These are phyloP conservation scores for Vesta saturnalis DNA, from an alignment of 2,888 invertebrate species.

Conservation along the genomic window DNA sequence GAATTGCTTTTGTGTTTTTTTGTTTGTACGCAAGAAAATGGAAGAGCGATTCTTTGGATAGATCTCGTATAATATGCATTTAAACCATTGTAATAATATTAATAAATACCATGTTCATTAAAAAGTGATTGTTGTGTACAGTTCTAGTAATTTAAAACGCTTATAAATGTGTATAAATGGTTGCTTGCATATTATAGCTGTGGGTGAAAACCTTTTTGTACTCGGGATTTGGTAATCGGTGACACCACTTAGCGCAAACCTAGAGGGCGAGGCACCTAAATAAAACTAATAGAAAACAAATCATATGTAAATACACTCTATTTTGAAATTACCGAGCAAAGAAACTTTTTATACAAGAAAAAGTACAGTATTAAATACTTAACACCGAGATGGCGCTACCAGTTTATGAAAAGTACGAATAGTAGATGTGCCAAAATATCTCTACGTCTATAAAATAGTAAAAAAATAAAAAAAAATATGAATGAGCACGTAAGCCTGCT, in stretches of 20 bases:
- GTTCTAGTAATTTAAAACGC: constrained; percentile 55
- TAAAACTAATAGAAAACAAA: background rate
- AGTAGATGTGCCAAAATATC: constrained; percentile 23
- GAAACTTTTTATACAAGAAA: constrained; percentile 49
- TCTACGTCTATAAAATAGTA: constrained; percentile 17
- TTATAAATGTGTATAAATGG: constrained; percentile 53
- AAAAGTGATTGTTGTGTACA: constrained; percentile 58
- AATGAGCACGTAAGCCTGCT: background rate
- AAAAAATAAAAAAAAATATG: constrained; percentile 4
- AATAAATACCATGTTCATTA: constrained; percentile 49
- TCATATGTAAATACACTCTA: constrained; percentile 33
- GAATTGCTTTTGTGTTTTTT: constrained; percentile 39
- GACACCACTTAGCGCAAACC: constrained; percentile 57
- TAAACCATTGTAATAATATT: constrained; percentile 56
- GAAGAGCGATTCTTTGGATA: constrained; percentile 36
- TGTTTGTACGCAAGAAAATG: constrained; percentile 33
- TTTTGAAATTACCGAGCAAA: constrained; percentile 26
- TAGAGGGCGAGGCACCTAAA: constrained; percentile 59
- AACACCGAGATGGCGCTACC: background rate
- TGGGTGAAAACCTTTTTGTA: constrained; percentile 44
- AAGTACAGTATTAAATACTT: constrained; percentile 52
- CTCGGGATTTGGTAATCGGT: constrained; percentile 56
- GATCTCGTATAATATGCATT: constrained; percentile 57
- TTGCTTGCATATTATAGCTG: constrained; percentile 60
- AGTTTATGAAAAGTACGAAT: background rate